phyloP scores from a whole-genome alignment of 2,113 vertebrate genomes.

The Bubo blakistoni region DNA sequence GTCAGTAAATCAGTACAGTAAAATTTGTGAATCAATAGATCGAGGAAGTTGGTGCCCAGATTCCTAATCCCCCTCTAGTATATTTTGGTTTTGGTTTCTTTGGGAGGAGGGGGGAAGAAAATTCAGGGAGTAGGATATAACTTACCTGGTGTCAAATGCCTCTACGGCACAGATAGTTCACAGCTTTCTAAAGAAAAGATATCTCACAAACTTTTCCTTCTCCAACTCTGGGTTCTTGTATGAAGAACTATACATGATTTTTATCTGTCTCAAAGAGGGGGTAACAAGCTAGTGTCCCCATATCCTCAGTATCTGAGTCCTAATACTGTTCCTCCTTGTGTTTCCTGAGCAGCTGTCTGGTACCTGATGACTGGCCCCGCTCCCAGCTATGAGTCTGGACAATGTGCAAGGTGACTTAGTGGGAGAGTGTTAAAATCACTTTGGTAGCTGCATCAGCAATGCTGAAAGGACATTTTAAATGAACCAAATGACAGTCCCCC shows the following conservation, averaged over 20 bases:
- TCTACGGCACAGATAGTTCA: not conserved
- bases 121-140: rapidly evolving
- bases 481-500: rapidly evolving
- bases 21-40: not conserved
- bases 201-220: not conserved
- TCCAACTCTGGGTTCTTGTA: not conserved
- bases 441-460: not conserved
- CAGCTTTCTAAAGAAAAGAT: not conserved
- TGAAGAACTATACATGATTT: not conserved
- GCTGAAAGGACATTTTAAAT: not conserved
- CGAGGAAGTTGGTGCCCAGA: not conserved
- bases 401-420: not conserved
- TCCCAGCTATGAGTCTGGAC: not conserved
- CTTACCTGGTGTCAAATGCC: not conserved
- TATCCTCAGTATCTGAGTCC: not conserved
- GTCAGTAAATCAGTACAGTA: not conserved
- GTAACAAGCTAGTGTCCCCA: not conserved
- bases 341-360: not conserved
- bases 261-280: not conserved
- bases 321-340: not conserved
- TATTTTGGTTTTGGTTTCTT: not conserved
- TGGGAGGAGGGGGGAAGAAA: not conserved
- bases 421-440: not conserved
- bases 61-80: rapidly evolving
- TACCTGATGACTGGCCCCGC: not conserved